Percentiles rank a stretch among this genome's conserved stretches.
phyloP scores from a whole-genome alignment of 2,797 vertebrate species.

The Sebastes diploproa region DNA sequence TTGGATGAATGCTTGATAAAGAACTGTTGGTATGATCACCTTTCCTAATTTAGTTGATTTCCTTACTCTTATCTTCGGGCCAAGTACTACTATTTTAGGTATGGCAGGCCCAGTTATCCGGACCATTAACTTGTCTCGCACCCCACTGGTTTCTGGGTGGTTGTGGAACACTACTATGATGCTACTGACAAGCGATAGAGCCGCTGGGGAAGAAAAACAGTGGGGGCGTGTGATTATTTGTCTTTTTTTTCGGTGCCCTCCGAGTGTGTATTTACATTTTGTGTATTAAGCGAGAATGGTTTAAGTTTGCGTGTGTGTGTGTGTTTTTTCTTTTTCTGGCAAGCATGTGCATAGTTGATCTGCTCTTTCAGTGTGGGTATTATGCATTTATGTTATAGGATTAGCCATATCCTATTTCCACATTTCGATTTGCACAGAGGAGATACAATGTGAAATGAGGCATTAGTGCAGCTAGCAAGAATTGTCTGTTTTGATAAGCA shows the following conservation, averaged over 20 bases:
- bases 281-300: conserved; percentile 42
- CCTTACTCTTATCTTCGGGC: conserved; percentile 50
- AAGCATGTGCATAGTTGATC: conserved; percentile 71
- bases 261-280: conserved; percentile 66
- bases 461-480: conserved; percentile 87
- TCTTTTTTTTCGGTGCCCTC: conserved; percentile 45
- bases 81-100: conserved; percentile 50
- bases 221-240: conserved; percentile 41
- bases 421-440: conserved; percentile 95
- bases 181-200: conserved; percentile 74
- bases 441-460: conserved; percentile 91
- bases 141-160: conserved; percentile 59
- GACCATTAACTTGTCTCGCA: conserved; percentile 70
- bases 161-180: conserved; percentile 65
- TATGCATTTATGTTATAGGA: conserved; percentile 73
- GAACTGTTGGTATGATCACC: conserved; percentile 58
- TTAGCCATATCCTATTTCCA: conserved; percentile 89
- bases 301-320: conserved; percentile 30
- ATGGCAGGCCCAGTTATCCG: conserved; percentile 55
- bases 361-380: conserved; percentile 70
- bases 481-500: conserved; percentile 64
- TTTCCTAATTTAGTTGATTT: conserved; percentile 49
- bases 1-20: conserved; percentile 63
- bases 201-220: conserved; percentile 52
- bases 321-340: conserved; percentile 42